Percentiles rank a stretch among this genome's conserved stretches.
Evolutionary conservation across 1,140 invertebrate species (phyloP).

Genomic region (Aphelenchoides avenae): DNA sequence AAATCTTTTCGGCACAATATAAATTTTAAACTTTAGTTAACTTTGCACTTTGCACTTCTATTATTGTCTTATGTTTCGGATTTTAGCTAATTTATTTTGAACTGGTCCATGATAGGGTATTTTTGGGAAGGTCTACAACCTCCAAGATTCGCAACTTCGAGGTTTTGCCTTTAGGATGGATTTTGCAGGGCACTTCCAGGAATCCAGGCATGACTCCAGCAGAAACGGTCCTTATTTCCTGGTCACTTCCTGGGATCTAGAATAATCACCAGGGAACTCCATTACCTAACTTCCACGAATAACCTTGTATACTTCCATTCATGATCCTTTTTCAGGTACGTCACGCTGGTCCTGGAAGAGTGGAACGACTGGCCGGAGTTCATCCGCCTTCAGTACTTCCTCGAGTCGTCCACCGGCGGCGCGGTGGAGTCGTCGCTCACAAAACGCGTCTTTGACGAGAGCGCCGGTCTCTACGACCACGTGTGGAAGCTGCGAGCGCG

Average conservation of each 20-base stretch:
- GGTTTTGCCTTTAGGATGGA: neutral
- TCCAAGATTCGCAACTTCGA: conserved; percentile 12
- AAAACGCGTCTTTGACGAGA: conserved; percentile 38
- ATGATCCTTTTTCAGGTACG: conserved; percentile 16
- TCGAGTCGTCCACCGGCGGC: conserved; percentile 10
- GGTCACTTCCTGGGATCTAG: conserved; percentile 10
- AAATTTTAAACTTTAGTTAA: too few species aligned
- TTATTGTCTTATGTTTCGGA: too few species aligned
- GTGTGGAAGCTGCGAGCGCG: conserved; percentile 36
- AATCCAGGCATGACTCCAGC: too few species aligned
- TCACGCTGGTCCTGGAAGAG: conserved; percentile 38
- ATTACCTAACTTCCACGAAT: neutral
- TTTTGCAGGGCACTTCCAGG: too few species aligned
- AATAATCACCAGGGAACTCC: neutral
- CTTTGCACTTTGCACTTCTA: too few species aligned
- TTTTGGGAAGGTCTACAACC: too few species aligned
- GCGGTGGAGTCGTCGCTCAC: conserved; percentile 4
- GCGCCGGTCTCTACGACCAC: conserved; percentile 31
- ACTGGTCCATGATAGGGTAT: too few species aligned
- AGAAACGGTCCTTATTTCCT: too few species aligned
- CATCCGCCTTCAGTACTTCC: conserved; percentile 24
- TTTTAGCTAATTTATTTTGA: too few species aligned
- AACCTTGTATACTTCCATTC: conserved; percentile 6
- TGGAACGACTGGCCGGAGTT: conserved; percentile 39
- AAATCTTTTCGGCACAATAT: too few species aligned